Base-by-base conservation (phyloP, 2,888 invertebrate genomes). In the Sympetrum striolatum region DNA sequence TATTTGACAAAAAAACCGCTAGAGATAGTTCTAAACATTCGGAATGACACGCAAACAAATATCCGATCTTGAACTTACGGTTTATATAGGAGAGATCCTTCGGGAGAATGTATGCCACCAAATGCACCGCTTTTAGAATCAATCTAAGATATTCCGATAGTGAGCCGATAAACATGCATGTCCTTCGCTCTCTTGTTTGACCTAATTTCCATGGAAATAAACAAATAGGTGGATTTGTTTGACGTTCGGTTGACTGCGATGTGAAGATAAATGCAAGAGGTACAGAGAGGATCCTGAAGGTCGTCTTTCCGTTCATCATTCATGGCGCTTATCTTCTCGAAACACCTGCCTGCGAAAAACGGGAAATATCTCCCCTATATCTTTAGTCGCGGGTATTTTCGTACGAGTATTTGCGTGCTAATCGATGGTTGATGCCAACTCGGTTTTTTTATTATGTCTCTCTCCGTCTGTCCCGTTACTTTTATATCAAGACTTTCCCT, bases 191-290 rank as follows among this genome's bases (percentile, higher is more conserved):
- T 58, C 82, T 82, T 35, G 35, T 60, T 35, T 58, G 82, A 82
- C 82, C 82, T 35, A 82, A 82, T 58, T 82, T 82, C 82, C 4
- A 22, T 60, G 35, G 82, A n/a, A 82, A 82, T 58, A 82, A 82
- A 82, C 82, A 35, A 82, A 82, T 35, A 58, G 25, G 8, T 31
- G 44, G 81, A 31, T 25, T 81, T 81, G 81, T 81, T 81, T 81
- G 81, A 81, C 81, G 48, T 31, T 53, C 48, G 14, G 18, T 81
- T 44, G 81, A 81, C 58, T 82, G 82, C 18, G 82, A 18, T 82
- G 53, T 35, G 53, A 15, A 82, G 58, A 22, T 31, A 35, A 44
- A 44, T 44, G 44, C 44, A 58, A 81, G n/a, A 64, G 64, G 25
- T 5, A 60, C n/a, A n/a, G n/a, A n/a, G 81, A n/a, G 25, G 64